These are phyloP conservation scores for Odontothrips loti DNA, from an alignment of 2,888 invertebrate genomes.

Conservation along the genomic window DNA sequence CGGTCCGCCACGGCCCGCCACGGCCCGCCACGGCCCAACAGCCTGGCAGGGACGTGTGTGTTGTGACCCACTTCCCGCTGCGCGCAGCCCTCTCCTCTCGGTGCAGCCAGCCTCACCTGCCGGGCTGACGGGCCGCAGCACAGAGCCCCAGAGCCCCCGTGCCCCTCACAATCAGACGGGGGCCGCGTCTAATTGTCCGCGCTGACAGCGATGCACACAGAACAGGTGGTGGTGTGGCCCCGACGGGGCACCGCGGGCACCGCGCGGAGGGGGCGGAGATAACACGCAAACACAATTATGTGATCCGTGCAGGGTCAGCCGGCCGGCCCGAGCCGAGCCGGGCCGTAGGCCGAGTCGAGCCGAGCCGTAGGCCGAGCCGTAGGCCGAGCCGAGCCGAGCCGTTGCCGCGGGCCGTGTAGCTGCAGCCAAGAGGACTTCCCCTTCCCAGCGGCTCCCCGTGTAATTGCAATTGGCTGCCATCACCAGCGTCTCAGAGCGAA, in stretches of 20 bases:
- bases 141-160: not conserved
- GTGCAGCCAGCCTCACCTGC: not conserved
- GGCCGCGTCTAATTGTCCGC: not conserved
- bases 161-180: not conserved
- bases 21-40: not conserved
- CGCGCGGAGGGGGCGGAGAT: not conserved
- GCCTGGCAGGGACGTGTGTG: not conserved
- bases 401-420: no score
- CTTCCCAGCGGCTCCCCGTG: not conserved
- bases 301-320: no score
- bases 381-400: no score
- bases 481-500: not conserved
- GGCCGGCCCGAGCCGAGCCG: no score
- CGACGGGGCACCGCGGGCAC: no score
- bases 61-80: not conserved
- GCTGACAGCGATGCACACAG: not conserved
- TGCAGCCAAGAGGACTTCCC: no score
- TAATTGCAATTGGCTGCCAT: not conserved
- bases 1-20: not conserved
- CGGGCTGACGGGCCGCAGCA: not conserved
- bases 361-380: no score
- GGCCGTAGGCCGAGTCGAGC: no score
- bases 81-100: not conserved
- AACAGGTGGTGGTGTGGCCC: no score
- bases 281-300: not conserved